Base-by-base conservation (phyloP, 2,888 invertebrate species). In the Oscheius sp. region DNA sequence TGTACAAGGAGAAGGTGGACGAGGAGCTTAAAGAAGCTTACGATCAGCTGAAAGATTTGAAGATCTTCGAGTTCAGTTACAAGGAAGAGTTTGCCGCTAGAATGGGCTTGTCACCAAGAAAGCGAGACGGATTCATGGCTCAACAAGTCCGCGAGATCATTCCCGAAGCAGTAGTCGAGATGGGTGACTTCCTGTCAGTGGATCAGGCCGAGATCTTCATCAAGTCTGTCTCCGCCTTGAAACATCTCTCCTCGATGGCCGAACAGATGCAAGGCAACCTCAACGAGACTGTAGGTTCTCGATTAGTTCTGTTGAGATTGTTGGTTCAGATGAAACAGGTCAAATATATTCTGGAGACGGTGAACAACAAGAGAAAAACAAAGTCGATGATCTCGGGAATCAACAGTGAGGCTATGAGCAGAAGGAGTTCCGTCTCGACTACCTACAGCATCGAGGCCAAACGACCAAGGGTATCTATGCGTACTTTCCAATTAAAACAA, bases 21-120 rank as follows among this genome's bases (percentile, higher is more conserved):
- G 63, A 47, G 48, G 63, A 32, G 29, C 48, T 63, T 7, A 63
- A 63, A 47, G 48, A 21, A 48, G 63, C 63, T 21, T 63, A 63
- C 9, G 63, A 63, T 47, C 63, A 63, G 32, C 63, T 63, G 32
- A 47, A 47, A 29, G 48, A 63, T 5, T 2, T 63, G 21, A 63
- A 63, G 29, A 63, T 63, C 29, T 63, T 63, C 48, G 63, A 63
- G 32, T 63, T 63, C 63, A 63, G 63, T n/a, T 63, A 63, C 47
- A 48, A 48, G 32, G 29, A 47, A 32, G 63, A 63, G 29, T 63
- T 63, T 32, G 63, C 63, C 21, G 48, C 42, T 2, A 63, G 33
- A 29, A 63, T 50, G 47, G 63, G 63, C 2, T 21, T 63, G 13
- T 47, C 47, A 7, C n/a, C 63, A 3, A 47, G 50, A n/a, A 63